Conservation (phyloP, 1,140 invertebrate species). For the Hirudo medicinalis region DNA sequence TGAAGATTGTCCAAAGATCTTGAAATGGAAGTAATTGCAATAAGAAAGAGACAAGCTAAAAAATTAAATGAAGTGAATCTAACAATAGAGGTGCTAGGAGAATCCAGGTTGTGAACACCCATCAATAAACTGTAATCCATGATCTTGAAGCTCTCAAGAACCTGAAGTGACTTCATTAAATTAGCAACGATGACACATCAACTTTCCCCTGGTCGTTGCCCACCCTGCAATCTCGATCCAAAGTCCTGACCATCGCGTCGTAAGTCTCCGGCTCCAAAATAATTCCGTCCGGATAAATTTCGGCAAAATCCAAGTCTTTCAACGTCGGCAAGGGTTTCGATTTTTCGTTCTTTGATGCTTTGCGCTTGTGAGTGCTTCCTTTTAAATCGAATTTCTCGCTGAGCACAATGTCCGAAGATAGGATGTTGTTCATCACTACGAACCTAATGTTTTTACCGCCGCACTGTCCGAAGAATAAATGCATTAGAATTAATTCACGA, state of each 20-base stretch:
- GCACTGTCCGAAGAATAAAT: conserved; percentile 48
- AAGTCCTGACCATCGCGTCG: not conserved
- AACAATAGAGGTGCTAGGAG: no score
- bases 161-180: not conserved
- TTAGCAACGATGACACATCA: not conserved
- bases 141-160: conserved; percentile 18
- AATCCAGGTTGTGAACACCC: conserved; percentile 15
- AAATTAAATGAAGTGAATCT: no score
- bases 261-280: conserved; percentile 11
- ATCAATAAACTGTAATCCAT: conserved; percentile 20
- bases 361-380: conserved; percentile 91
- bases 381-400: conserved; percentile 47
- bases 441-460: conserved; percentile 97
- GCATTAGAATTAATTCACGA: not conserved
- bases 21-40: no score
- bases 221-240: conserved; percentile 18
- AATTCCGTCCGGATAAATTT: conserved; percentile 14
- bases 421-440: conserved; percentile 96
- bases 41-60: no score
- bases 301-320: conserved; percentile 18
- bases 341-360: conserved; percentile 16
- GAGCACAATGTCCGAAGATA: conserved; percentile 49
- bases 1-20: no score
- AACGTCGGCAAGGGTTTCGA: conserved; percentile 10
- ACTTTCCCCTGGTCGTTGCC: not conserved